Conservation (phyloP, 1,140 invertebrate genomes). For the Hyposmocoma kahamanoa region DNA sequence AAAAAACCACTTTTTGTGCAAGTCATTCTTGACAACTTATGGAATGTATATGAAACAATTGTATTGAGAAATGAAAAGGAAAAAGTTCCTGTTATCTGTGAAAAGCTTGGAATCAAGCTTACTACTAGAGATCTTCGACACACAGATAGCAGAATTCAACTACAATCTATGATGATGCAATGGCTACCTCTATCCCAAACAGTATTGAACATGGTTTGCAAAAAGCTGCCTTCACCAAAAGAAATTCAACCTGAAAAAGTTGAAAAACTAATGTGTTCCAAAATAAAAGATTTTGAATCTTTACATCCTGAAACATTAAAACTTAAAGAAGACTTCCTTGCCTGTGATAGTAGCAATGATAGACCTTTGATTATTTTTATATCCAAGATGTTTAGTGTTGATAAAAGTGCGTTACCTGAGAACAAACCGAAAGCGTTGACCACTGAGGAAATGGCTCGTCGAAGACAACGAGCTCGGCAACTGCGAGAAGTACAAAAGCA, state of each 20-base stretch:
- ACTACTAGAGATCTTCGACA: slow-evolving; percentile 84
- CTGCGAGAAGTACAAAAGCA: slow-evolving; percentile 75
- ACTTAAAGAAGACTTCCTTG: slow-evolving; percentile 84
- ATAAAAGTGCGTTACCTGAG: slow-evolving; percentile 80
- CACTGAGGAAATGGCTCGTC: slow-evolving; percentile 81
- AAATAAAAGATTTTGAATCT: slow-evolving; percentile 79
- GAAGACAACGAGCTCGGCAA: slow-evolving; percentile 81
- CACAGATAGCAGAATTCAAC: slow-evolving; percentile 83
- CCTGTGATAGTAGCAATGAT: slow-evolving; percentile 79
- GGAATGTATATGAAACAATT: slow-evolving; percentile 92
- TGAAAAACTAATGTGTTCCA: slow-evolving; percentile 83
- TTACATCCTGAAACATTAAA: slow-evolving; percentile 81
- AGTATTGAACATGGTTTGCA: slow-evolving; percentile 87
- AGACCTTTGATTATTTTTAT: slow-evolving; percentile 91
- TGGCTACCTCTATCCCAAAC: slow-evolving; percentile 92
- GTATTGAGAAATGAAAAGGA: slow-evolving; percentile 86
- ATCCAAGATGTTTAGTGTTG: slow-evolving; percentile 96
- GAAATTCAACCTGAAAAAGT: slow-evolving; percentile 84
- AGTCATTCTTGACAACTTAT: slow-evolving; percentile 95
- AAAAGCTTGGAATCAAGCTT: slow-evolving; percentile 88
- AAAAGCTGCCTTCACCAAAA: slow-evolving; percentile 87
- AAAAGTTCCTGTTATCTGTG: slow-evolving; percentile 86
- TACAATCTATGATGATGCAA: slow-evolving; percentile 88
- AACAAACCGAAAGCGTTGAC: slow-evolving; percentile 84
- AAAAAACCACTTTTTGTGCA: slow-evolving; percentile 98